These are phyloP conservation scores for Euschistus heros DNA, from an alignment of 1,140 invertebrate genomes.

Conservation along the genomic window DNA sequence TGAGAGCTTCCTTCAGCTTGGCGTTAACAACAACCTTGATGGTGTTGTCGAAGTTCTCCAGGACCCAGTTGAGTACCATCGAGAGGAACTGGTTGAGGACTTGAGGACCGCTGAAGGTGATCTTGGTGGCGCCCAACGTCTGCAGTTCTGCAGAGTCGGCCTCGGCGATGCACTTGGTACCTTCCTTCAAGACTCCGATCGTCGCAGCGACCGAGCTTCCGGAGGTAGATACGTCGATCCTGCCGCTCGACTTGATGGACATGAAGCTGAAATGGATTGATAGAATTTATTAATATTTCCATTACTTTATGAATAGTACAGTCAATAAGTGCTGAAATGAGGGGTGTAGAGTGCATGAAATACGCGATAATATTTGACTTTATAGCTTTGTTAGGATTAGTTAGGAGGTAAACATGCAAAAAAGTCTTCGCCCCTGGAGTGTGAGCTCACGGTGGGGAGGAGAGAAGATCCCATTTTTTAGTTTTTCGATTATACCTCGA, in stretches of 20 bases:
- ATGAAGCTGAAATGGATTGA: not conserved
- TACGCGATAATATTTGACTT: no score
- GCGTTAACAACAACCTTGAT: slow-evolving; percentile 18
- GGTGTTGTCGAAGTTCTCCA: slow-evolving; percentile 23
- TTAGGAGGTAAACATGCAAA: no score
- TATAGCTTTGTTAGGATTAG: no score
- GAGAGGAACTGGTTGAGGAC: slow-evolving; percentile 17
- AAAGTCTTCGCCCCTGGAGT: no score
- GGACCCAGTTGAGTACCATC: slow-evolving; percentile 22
- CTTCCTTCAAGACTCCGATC: slow-evolving; percentile 9
- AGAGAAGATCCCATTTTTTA: no score
- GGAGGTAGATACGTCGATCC: slow-evolving; percentile 4
- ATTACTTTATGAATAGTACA: no score
- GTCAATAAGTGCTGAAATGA: no score
- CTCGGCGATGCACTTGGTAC: slow-evolving; percentile 1
- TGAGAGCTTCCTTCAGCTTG: slow-evolving; percentile 2
- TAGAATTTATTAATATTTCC: no score
- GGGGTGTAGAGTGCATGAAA: no score
- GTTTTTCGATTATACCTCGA: no score
- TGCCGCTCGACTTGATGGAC: slow-evolving; percentile 16
- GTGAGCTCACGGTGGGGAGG: no score
- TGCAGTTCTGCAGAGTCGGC: slow-evolving; percentile 13
- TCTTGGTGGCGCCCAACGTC: slow-evolving; percentile 13
- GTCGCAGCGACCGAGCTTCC: slow-evolving; percentile 13
- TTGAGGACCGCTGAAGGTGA: slow-evolving; percentile 18